Base-by-base conservation (phyloP, 1,140 invertebrate genomes). In the Vanessa atalanta region DNA sequence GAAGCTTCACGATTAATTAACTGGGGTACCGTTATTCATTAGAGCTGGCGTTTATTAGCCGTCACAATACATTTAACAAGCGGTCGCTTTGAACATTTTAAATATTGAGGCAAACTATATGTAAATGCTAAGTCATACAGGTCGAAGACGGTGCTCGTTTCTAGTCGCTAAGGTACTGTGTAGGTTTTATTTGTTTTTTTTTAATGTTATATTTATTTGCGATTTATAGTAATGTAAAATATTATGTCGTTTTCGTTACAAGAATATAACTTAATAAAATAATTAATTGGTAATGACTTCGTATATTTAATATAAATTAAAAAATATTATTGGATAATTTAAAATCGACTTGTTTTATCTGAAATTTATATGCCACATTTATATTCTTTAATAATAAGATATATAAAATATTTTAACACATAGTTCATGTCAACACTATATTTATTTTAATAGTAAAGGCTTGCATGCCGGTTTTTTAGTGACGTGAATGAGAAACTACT, bases 21-120 rank as follows among this genome's bases (percentile, higher is more conserved):
- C 79, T 85, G 79, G 83, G 84, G 77, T 70, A 69, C 88, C 85
- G 89, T 91, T 91, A 88, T 81, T 83, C 86, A 87, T 89, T 84
- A 86, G 81, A 85, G 63, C 75, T 79, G 70, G 73, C 80, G 82
- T 86, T 86, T 86, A 88, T 88, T 86, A 80, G 79, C 82, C 87
- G 87, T 89, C 89, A 89, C 87, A 90, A 89, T 87, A 88, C 86
- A 89, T 91, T 90, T 84, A 88, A 83, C 88, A 83, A 74, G 79
- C 85, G 77, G 79, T 79, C 75, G 79, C 77, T 83, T 82, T 80
- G 80, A 72, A 47, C 60, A 73, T 68, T 57, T 47, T 72, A 76
- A 69, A 67, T 47, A 70, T 73, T 76, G 48, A 73, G 48, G 63
- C 55, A 74, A 37, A 70, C 15, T 51, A 51, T 66, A 77, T 77